Evolutionary conservation across 2,113 vertebrate species (phyloP).

Genomic region (Pollimyrus isidori): DNA sequence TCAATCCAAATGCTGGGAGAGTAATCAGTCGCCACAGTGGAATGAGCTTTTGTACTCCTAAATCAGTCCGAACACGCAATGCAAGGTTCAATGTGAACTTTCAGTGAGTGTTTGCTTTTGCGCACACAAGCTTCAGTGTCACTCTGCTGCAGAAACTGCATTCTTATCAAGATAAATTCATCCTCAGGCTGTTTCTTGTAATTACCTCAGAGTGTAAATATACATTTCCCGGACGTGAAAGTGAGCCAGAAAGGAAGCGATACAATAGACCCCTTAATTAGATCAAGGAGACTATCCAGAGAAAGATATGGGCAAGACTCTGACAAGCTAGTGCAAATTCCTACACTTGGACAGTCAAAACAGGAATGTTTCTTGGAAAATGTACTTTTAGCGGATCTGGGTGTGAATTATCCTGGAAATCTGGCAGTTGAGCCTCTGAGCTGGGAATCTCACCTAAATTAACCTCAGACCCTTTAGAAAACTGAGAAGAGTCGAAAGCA

Average conservation of each 20-base stretch:
- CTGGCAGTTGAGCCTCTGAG: not conserved
- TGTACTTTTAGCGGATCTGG: not conserved
- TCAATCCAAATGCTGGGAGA: not conserved
- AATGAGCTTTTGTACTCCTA: not conserved
- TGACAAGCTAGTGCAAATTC: not conserved
- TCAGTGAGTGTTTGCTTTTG: not conserved
- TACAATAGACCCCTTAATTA: conserved; percentile 48
- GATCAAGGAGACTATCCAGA: conserved; percentile 32
- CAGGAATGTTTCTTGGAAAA: not conserved
- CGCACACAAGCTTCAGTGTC: not conserved
- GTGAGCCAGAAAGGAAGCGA: conserved; percentile 33
- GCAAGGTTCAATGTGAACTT: not conserved
- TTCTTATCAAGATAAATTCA: not conserved
- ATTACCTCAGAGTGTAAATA: conserved; percentile 35
- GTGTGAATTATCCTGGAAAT: not conserved
- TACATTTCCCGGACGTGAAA: conserved; percentile 28
- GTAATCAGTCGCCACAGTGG: not conserved
- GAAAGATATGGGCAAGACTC: conserved; percentile 10
- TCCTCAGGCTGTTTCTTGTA: conserved; percentile 26
- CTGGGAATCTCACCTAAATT: not conserved
- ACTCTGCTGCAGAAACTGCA: not conserved
- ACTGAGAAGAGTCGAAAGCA: not conserved
- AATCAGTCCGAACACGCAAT: not conserved
- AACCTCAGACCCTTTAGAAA: not conserved
- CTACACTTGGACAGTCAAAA: not conserved